Evolutionary conservation across 2,888 invertebrate species (phyloP), one percentile per base, ranked within the genome.

Genomic region (Leucophora obtusa): DNA sequence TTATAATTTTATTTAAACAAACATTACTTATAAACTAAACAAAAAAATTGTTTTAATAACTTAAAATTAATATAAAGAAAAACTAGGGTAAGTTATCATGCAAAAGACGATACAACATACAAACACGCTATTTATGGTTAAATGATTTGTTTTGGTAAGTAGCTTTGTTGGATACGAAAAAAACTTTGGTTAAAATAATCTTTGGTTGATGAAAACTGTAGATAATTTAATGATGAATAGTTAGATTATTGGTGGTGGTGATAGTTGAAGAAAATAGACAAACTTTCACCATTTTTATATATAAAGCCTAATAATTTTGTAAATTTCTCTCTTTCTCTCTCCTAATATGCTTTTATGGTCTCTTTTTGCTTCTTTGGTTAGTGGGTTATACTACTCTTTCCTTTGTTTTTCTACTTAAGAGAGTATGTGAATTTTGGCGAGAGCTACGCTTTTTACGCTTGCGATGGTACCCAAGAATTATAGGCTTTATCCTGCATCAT

Each of bases 401-500:
- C n/a, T 4, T 17, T 35, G 43, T 4, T 14, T 69, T 69, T 21
- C n/a, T n/a, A 54, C 68, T 58, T 63, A 62, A 63, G 10, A 56
- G 38, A 56, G 11, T 28, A 28, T 54, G 28, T 17, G 11, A 60
- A 50, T 51, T 3, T 11, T 56, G 14, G 50, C 17, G 6, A 56
- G 4, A 6, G 4, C 1, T 28, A 28, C 4, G 21, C 21, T 35
- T 11, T 17, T 82, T 75, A 82, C 69, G 82, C 79, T 21, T 82
- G 83, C 74, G 85, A 72, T 21, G 91, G 90, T 82, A 88, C 85
- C 86, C 93, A 92, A 56, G 92, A 92, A 83, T 92, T 92, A 86
- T 93, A 93, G 21, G 93, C 93, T 86, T 93, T 92, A 65, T 93
- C 93, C 84, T 93, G 93, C 85, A 93, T 93, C 53, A 93, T 91